phyloP scores from a whole-genome alignment of 1,140 invertebrate genomes.

The Proales similis region DNA sequence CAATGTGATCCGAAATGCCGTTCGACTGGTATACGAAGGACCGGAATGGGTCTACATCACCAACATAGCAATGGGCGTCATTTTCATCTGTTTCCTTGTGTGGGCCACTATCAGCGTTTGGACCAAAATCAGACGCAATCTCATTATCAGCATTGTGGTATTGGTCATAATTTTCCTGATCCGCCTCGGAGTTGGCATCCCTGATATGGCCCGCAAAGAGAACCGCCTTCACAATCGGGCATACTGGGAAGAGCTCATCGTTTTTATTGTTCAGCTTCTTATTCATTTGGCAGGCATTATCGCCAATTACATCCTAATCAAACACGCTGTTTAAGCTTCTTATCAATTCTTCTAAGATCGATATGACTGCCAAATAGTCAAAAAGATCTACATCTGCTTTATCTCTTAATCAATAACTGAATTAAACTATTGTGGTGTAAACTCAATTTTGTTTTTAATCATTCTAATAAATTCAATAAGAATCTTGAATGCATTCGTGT shows the following conservation, averaged over 20 bases:
- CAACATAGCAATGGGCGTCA: conserved; percentile 9
- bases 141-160: conserved; percentile 9
- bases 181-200: conserved; percentile 12
- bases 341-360: no score
- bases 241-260: conserved; percentile 29
- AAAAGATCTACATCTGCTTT: no score
- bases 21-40: conserved; percentile 21
- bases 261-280: conserved; percentile 28
- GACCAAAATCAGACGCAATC: conserved; percentile 32
- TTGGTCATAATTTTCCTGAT: conserved; percentile 30
- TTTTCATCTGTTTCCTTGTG: conserved; percentile 11
- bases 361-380: no score
- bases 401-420: no score
- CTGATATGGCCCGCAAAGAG: conserved; percentile 10
- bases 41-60: conserved; percentile 11
- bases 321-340: conserved; percentile 16
- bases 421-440: no score
- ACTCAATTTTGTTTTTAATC: no score
- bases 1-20: conserved; percentile 29
- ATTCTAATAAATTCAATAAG: no score
- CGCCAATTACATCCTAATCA: conserved; percentile 15
- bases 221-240: neutral
- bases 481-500: no score
- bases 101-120: conserved; percentile 36
- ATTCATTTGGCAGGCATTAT: conserved; percentile 24